phyloP scores from a whole-genome alignment of 2,797 vertebrate genomes.

The Octomys mimax region DNA sequence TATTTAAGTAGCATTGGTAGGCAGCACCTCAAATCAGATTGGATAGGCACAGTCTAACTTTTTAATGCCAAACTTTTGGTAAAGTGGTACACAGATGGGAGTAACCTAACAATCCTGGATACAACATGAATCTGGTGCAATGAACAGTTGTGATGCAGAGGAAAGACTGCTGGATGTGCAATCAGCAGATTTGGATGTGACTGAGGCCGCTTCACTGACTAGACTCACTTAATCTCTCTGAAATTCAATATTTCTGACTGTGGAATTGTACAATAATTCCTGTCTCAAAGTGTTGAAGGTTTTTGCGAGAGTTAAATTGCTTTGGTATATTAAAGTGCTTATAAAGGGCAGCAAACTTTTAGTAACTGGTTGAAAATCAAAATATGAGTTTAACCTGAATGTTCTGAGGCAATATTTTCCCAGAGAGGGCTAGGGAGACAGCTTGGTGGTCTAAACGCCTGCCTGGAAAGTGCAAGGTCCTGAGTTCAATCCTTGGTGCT shows the following conservation, averaged over 20 bases:
- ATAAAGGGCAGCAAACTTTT: background rate
- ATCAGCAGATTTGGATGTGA: background rate
- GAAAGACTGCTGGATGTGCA: background rate
- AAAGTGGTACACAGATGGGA: conserved; percentile 62
- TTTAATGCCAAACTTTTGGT: conserved; percentile 1
- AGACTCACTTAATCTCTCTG: background rate
- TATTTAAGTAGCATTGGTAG: background rate
- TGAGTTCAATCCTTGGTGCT: too few relatives aligned
- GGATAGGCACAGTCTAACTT: background rate
- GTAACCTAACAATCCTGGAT: background rate
- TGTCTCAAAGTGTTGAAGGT: background rate
- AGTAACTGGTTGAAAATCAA: background rate
- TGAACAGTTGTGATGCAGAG: background rate
- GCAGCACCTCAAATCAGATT: background rate
- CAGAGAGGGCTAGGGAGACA: background rate
- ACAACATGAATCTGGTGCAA: conserved; percentile 24
- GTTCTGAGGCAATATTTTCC: background rate
- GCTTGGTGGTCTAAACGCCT: too few relatives aligned
- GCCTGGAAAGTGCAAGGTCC: too few relatives aligned
- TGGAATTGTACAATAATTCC: background rate
- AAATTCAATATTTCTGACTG: background rate
- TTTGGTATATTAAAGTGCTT: background rate
- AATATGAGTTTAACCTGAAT: background rate
- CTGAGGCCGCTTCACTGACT: background rate
- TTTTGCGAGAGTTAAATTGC: background rate